Conservation (phyloP, 2,113 vertebrate genomes). For the Stomatorhinus ivindoensis region DNA sequence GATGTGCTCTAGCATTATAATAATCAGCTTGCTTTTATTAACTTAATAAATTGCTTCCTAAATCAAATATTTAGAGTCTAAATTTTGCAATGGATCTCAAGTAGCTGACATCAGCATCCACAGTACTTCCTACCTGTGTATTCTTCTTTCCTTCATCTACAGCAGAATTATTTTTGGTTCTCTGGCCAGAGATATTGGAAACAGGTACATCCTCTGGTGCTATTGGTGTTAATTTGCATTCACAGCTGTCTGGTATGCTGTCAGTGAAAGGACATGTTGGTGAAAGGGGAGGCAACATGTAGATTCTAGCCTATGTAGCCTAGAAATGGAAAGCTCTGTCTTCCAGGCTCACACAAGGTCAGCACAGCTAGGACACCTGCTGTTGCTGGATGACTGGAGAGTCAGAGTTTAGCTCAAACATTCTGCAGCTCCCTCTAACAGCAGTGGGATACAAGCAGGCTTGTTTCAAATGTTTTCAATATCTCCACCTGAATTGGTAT, state of each 20-base stretch:
- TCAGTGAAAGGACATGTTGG: not conserved
- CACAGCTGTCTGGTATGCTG: not conserved
- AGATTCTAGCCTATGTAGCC: not conserved
- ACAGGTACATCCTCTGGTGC: not conserved
- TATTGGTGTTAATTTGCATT: not conserved
- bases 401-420: not conserved
- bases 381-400: not conserved
- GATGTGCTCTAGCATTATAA: not conserved
- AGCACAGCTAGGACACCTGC: not conserved
- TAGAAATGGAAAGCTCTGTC: not conserved
- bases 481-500: not conserved
- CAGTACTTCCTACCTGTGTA: not conserved
- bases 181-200: not conserved
- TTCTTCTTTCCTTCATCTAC: not conserved
- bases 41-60: not conserved
- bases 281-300: not conserved
- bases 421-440: not conserved
- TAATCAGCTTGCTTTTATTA: not conserved
- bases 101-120: not conserved
- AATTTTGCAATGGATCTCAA: not conserved
- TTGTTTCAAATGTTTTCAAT: not conserved
- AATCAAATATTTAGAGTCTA: not conserved
- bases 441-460: not conserved
- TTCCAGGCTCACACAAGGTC: not conserved
- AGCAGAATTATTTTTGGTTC: not conserved